Percentiles rank a stretch among this genome's conserved stretches.
Conservation (phyloP, 2,888 invertebrate species). For the Sussaba pulchella region DNA sequence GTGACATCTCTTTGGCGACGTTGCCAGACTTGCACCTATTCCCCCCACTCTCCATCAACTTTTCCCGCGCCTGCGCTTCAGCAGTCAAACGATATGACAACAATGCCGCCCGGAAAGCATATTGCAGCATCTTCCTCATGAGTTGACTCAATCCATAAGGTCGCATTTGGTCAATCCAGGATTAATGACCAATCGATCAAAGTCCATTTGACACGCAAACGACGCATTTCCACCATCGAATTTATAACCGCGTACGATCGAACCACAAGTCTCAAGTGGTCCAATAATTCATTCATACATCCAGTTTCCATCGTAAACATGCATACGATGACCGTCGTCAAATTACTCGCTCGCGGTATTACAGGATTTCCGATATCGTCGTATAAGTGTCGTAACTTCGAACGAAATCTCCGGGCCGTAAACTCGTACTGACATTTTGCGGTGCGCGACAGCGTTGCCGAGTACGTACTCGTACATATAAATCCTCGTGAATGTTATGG, state of each 20-base stretch:
- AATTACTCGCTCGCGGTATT: slow-evolving; percentile 27
- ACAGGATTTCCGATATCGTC: slow-evolving; percentile 22
- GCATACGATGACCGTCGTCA: slow-evolving; percentile 33
- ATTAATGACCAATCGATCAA: too few relatives aligned
- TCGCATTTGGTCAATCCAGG: too few relatives aligned
- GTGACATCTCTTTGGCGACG: too few relatives aligned
- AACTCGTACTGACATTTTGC: slow-evolving; percentile 47
- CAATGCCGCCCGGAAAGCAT: too few relatives aligned
- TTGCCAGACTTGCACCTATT: too few relatives aligned
- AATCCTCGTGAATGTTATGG: too few relatives aligned
- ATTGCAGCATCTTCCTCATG: too few relatives aligned
- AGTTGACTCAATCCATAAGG: too few relatives aligned
- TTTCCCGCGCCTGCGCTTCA: too few relatives aligned
- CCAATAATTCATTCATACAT: slow-evolving; percentile 20
- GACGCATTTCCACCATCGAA: not conserved
- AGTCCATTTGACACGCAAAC: not conserved
- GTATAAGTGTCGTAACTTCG: slow-evolving; percentile 28
- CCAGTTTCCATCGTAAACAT: slow-evolving; percentile 29
- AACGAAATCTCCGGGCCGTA: slow-evolving; percentile 30
- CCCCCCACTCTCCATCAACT: too few relatives aligned
- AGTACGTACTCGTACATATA: slow-evolving; percentile 5
- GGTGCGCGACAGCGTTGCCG: slow-evolving; percentile 19
- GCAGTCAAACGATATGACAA: too few relatives aligned
- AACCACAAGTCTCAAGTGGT: not conserved
- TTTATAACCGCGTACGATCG: too few relatives aligned